These are phyloP conservation scores for Dallia pectoralis DNA, from an alignment of 2,797 vertebrate genomes.

Conservation along the genomic window DNA sequence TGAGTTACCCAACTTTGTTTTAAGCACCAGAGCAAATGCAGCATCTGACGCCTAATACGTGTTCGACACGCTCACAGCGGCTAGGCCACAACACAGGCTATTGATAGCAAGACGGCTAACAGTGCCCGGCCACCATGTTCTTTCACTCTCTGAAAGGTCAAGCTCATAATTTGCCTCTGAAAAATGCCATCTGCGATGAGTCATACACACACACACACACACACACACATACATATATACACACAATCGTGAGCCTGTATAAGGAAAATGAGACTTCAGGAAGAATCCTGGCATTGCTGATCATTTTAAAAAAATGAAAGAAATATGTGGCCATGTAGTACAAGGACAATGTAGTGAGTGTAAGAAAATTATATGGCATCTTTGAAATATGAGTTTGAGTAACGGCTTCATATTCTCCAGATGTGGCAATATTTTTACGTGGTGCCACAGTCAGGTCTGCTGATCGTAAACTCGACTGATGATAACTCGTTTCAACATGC, in stretches of 20 bases:
- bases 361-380: slow-evolving; percentile 46
- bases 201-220: slow-evolving; percentile 60
- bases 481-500: neutral
- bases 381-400: slow-evolving; percentile 49
- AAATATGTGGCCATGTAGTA: slow-evolving; percentile 60
- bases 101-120: slow-evolving; percentile 37
- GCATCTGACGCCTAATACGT: slow-evolving; percentile 10
- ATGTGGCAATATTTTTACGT: slow-evolving; percentile 40
- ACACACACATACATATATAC: slow-evolving; percentile 22
- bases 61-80: slow-evolving; percentile 23
- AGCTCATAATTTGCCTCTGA: slow-evolving; percentile 37
- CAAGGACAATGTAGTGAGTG: slow-evolving; percentile 36
- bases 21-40: slow-evolving; percentile 46
- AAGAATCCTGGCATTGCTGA: slow-evolving; percentile 37
- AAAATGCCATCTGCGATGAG: slow-evolving; percentile 52
- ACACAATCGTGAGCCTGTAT: slow-evolving; percentile 57
- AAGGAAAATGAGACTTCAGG: slow-evolving; percentile 50
- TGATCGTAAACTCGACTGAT: neutral
- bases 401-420: slow-evolving; percentile 54
- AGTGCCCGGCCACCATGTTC: slow-evolving; percentile 9
- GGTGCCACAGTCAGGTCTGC: neutral
- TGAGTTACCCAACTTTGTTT: slow-evolving; percentile 44
- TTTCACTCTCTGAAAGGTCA: slow-evolving; percentile 56
- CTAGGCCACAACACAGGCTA: slow-evolving; percentile 37
- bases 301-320: slow-evolving; percentile 55